These are phyloP conservation scores for Antechinus stuartii DNA, from an alignment of 2,113 vertebrate genomes.

Conservation along the genomic window DNA sequence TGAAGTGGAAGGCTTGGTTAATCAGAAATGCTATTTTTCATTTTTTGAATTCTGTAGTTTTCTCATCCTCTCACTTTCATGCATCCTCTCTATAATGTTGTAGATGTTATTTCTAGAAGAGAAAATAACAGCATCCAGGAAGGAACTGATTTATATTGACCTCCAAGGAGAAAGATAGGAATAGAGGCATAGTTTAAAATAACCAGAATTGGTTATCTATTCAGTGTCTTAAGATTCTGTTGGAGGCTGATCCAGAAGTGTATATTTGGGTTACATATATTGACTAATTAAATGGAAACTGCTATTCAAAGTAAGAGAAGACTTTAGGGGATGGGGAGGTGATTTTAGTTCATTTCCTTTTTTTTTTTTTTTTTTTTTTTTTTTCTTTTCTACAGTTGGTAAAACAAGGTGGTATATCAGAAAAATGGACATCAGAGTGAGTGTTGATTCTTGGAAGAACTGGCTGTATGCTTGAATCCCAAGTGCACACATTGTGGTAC, in stretches of 20 bases:
- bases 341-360: constrained; percentile 45
- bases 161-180: neutral
- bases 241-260: neutral
- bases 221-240: neutral
- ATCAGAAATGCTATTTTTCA: neutral
- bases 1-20: constrained; percentile 3
- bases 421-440: constrained; percentile 64
- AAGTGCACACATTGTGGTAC: constrained; percentile 50
- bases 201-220: constrained; percentile 13
- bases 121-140: constrained; percentile 33
- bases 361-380: constrained; percentile 51
- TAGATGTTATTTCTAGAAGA: constrained; percentile 23
- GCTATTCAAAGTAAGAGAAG: neutral
- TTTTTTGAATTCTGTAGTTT: constrained; percentile 13
- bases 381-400: constrained; percentile 75
- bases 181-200: constrained; percentile 2
- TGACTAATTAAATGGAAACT: constrained; percentile 2
- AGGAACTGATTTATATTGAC: neutral
- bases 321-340: constrained; percentile 19
- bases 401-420: constrained; percentile 76
- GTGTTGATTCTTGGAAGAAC: constrained; percentile 53
- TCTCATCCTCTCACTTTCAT: neutral
- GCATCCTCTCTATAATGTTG: neutral
- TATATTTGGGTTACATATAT: neutral
- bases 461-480: constrained; percentile 43